Evolutionary conservation across 1,140 invertebrate genomes (phyloP), one percentile per base, ranked within the genome.

Genomic region (Caerostris extrusa): DNA sequence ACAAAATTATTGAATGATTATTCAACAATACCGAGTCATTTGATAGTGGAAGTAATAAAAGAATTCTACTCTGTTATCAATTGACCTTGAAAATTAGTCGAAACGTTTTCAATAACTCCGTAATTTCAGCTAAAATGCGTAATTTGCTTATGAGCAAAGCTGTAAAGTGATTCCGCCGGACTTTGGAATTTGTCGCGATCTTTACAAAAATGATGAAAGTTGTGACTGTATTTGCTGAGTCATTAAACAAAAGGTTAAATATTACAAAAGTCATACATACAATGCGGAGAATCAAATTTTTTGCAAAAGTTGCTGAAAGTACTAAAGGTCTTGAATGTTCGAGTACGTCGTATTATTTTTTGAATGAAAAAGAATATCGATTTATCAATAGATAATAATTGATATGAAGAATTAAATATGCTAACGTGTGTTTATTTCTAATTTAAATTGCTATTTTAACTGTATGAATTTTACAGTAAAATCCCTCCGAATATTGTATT

Each of bases 181-280:
- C 6, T 4, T 12, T 53, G 50, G 50, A 77, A 53, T 12, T 8
- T 58, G 55, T 83, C 19, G 57, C 56, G 19, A 83, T 57, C 53
- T n/a, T 56, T 57, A 17, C 71, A 12, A 77, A 71, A 14, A 12
- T 3, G 8, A 17, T n/a, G 82, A n/a, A 34, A 34, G 34, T 83
- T 58, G 82, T 14, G 56, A 3, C 34, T 34, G 10, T 4, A 10
- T 83, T 83, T 83, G 82, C 56, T 83, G 82, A 83, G 7, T 83
- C 82, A 57, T 83, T 58, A 83, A 56, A 83, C 82, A 83, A 83
- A 83, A 83, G 56, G 55, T 17, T 83, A 56, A 83, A 83, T 3
- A 5, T 7, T 10, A 19, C 5, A 83, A 19, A n/a, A 7, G 14
- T 17, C 17, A 58, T 56, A 83, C n/a, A 58, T 56, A 83, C n/a